These are phyloP conservation scores for Epinephelus moara DNA, from an alignment of 2,113 vertebrate species.

Conservation along the genomic window DNA sequence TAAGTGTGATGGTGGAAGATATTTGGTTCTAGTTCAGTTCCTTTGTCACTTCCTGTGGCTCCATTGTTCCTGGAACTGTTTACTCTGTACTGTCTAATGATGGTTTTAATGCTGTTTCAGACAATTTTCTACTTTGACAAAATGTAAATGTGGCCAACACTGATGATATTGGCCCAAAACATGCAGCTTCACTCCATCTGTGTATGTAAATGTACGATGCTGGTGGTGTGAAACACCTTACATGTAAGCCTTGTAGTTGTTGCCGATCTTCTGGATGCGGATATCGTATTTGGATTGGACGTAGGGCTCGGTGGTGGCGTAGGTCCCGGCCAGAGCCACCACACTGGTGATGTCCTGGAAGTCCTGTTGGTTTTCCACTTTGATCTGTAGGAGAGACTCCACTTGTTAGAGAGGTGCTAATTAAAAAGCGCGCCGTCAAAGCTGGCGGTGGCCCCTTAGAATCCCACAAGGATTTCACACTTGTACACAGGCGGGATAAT, in stretches of 20 bases:
- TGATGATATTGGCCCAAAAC: neutral
- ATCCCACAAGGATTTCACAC: slow-evolving; percentile 71
- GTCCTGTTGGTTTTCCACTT: slow-evolving; percentile 95
- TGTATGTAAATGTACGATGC: neutral
- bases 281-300: slow-evolving; percentile 98
- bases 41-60: neutral
- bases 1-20: too few relatives aligned
- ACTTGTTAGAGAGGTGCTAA: slow-evolving; percentile 47
- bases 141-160: neutral
- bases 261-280: slow-evolving; percentile 97
- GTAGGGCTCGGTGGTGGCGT: slow-evolving; percentile 93
- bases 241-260: slow-evolving; percentile 99
- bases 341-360: slow-evolving; percentile 97
- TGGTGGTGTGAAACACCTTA: slow-evolving; percentile 79
- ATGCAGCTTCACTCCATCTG: neutral
- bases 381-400: slow-evolving; percentile 87
- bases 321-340: slow-evolving; percentile 94
- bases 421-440: slow-evolving; percentile 40
- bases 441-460: slow-evolving; percentile 25
- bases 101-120: neutral
- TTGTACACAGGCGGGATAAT: slow-evolving; percentile 51
- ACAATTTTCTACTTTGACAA: neutral
- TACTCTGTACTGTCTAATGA: neutral
- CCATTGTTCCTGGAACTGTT: neutral
- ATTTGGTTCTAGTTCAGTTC: neutral